Evolutionary conservation across 2,797 vertebrate genomes (phyloP), one percentile per base, ranked within the genome.

Genomic region (Borostomias antarcticus): DNA sequence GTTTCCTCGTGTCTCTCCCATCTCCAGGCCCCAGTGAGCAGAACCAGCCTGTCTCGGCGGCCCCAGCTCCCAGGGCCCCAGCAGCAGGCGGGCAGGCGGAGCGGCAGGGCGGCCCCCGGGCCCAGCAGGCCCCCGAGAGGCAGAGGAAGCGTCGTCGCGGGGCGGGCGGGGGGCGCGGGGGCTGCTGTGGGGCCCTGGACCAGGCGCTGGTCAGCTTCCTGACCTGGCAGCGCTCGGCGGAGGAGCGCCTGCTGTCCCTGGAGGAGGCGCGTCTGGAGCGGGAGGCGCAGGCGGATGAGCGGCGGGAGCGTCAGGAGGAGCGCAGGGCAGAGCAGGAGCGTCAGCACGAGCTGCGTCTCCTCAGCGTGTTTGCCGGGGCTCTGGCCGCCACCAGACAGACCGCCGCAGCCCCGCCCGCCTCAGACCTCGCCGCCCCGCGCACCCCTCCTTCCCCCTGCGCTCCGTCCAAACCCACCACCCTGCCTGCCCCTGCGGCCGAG

Each of bases 291-390:
- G 90, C 85, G 0, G 94, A 96, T 78, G 92, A 96, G 77, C 88
- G 93, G 0, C 85, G 94, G 54, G 88, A 94, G 66, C 91, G 90
- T 6, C 79, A 91, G 75, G 95, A 98, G 76, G 94, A 89, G 73
- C 90, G 85, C 13, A 87, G 94, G 45, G 89, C 92, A 0, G 91
- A 93, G 40, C 87, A 92, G 81, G 93, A 95, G 68, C 88, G 91
- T 4, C 90, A 95, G 37, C 92, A 95, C 0, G 94, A 95, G 80
- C 89, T 94, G 23, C 93, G 91, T 58, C 90, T 94, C 75, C 93
- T 95, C 77, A 88, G 88, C 15, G 84, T 96, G 75, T 93, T 96
- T 25, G 90, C 92, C 0, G 93, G 91, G 78, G 85, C 87, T 30
- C 37, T 94, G 83, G 83, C 76, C 66, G 53, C 92, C 62, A 72